Conservation (phyloP, 2,113 vertebrate genomes). For the Eptesicus fuscus region DNA sequence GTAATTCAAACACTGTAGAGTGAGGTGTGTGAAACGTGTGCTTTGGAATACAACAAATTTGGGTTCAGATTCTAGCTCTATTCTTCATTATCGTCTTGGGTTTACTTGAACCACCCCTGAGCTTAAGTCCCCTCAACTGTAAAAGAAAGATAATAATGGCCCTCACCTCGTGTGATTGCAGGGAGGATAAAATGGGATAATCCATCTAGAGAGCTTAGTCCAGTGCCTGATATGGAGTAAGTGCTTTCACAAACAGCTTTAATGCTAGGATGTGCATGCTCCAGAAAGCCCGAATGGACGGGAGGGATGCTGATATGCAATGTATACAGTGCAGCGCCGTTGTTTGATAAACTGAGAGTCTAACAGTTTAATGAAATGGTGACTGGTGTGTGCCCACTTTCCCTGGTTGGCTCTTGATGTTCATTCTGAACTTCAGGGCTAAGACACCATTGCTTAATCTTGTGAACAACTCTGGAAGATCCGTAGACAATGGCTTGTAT, state of each 20-base stretch:
- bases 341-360: neutral
- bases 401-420: neutral
- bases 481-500: neutral
- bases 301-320: neutral
- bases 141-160: neutral
- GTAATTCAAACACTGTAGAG: neutral
- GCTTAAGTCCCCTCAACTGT: neutral
- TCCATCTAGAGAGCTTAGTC: neutral
- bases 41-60: neutral
- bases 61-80: neutral
- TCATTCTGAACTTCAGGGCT: neutral
- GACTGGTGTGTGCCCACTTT: neutral
- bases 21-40: neutral
- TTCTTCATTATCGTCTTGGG: neutral
- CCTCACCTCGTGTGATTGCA: neutral
- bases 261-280: neutral
- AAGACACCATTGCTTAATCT: neutral
- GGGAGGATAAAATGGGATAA: neutral
- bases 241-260: neutral
- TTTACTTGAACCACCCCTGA: neutral
- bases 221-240: neutral
- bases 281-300: neutral
- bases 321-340: fast-evolving
- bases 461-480: neutral
- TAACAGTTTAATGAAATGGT: neutral